Conservation (phyloP, 2,888 invertebrate species). For the Sthenelais limicola region DNA sequence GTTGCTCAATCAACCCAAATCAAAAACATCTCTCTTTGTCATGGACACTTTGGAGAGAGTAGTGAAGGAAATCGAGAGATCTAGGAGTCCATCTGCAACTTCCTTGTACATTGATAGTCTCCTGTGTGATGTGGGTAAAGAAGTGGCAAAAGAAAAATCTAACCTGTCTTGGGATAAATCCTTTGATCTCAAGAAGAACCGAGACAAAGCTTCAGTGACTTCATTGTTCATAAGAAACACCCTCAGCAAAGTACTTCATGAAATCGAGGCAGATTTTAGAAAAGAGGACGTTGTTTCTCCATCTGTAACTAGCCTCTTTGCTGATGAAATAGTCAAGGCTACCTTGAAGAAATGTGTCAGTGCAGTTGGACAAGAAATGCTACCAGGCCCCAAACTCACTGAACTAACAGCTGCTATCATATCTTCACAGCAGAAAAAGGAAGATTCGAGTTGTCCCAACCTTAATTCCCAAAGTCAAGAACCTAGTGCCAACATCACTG, state of each 20-base stretch:
- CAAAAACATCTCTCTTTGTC: constrained; percentile 4
- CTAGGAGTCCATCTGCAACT: neutral
- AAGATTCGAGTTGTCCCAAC: neutral
- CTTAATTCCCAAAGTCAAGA: neutral
- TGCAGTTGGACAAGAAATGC: constrained; percentile 17
- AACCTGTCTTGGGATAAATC: constrained; percentile 2
- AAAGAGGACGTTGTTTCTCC: neutral
- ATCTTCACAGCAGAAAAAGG: neutral
- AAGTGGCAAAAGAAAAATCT: neutral
- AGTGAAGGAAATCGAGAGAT: neutral
- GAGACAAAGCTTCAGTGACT: neutral
- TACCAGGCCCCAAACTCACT: neutral
- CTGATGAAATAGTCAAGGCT: neutral
- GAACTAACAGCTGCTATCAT: constrained; percentile 11
- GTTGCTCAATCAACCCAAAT: neutral
- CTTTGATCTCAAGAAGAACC: neutral
- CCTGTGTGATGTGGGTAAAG: neutral
- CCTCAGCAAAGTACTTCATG: neutral
- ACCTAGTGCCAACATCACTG: neutral
- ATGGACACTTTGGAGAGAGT: constrained; percentile 7
- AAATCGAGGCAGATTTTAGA: neutral
- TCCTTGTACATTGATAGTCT: neutral
- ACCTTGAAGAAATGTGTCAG: constrained; percentile 9
- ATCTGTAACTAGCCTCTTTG: constrained; percentile 4
- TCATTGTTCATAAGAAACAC: constrained; percentile 13